Base-by-base conservation (phyloP, 2,888 invertebrate genomes). In the Ernsta delagoae region DNA sequence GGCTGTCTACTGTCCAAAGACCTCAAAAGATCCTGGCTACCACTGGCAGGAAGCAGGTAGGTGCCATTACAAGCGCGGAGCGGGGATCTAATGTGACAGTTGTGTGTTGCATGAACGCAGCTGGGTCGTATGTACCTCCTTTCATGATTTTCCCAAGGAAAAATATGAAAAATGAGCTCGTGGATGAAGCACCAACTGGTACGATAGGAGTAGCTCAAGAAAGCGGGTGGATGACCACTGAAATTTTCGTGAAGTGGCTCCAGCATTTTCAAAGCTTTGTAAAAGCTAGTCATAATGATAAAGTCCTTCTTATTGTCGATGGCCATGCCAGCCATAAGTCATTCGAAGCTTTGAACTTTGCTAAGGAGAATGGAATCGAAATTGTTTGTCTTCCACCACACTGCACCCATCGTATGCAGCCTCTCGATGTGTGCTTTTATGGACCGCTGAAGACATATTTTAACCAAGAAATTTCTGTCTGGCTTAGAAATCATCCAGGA, bases 21-120 rank as follows among this genome's bases (percentile, higher is more conserved):
- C 53, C 56, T 4, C 56, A 56, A 34, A 56, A 56, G 11, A 56
- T 56, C 11, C 11, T 56, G 34, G 56, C 56, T 5, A n/a, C 56
- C 11, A 56, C 8, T 4, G 56, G 56, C 11, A 56, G 56, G 9
- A 56, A 56, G 6, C 56, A 56, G 34, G 34, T 56, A 5, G 56
- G 56, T 11, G 8, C 9, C 4, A 8, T 56, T 9, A 56, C 56
- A 1, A 56, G 56, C 6, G 56, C 56, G 5, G 56, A 56, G 34
- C 8, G 56, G 11, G 56, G 56, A 11, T n/a, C 34, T 3, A 56
- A 56, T 11, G 34, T 34, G 9, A 56, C 56, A 31, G 34, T 56
- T 4, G 34, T 56, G 2, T 56, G 34, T 34, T 34, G 56, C 34
- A 34, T 11, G 8, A 56, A 56, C 34, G 56, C 56, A 9, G 34